A percentile compares a stretch with the other conserved stretches of the same genome.
These are phyloP conservation scores for Opisthograptis luteolata DNA, from an alignment of 2,888 invertebrate species.

Conservation along the genomic window DNA sequence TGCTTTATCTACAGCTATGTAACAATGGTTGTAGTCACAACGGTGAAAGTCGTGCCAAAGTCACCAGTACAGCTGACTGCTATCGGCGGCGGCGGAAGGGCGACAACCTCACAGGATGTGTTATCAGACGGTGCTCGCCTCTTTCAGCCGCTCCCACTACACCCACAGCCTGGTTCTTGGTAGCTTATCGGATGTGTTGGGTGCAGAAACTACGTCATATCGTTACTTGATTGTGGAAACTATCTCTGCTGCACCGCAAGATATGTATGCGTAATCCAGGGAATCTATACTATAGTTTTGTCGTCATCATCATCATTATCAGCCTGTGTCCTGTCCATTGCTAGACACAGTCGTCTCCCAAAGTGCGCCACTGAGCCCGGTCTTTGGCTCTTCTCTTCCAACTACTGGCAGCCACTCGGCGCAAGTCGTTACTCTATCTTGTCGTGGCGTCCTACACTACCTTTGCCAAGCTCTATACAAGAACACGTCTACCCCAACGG, in stretches of 20 bases:
- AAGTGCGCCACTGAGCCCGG: no score
- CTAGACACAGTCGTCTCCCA: no score
- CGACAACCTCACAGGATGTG: conserved; percentile 72
- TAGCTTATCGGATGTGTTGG: conserved; percentile 17
- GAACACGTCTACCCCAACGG: no score
- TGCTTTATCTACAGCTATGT: not conserved
- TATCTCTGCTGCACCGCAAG: not conserved
- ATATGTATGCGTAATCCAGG: no score
- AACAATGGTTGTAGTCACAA: not conserved
- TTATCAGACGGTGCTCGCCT: conserved; percentile 45
- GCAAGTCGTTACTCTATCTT: no score
- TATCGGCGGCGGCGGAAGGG: conserved; percentile 69
- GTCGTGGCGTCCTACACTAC: no score
- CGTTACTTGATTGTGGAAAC: not conserved
- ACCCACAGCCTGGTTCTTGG: conserved; percentile 44
- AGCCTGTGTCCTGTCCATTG: no score
- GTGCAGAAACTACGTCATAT: conserved; percentile 11
- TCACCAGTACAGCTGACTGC: conserved; percentile 59
- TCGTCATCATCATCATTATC: no score
- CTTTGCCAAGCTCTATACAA: no score
- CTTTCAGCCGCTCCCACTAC: conserved; percentile 40
- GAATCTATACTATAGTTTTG: no score
- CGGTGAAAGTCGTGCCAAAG: conserved; percentile 23
- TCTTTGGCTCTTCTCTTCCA: no score
- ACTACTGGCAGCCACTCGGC: no score